Evolutionary conservation across 2,888 invertebrate genomes (phyloP).

Genomic region (Nematopogon swammerdamellus): DNA sequence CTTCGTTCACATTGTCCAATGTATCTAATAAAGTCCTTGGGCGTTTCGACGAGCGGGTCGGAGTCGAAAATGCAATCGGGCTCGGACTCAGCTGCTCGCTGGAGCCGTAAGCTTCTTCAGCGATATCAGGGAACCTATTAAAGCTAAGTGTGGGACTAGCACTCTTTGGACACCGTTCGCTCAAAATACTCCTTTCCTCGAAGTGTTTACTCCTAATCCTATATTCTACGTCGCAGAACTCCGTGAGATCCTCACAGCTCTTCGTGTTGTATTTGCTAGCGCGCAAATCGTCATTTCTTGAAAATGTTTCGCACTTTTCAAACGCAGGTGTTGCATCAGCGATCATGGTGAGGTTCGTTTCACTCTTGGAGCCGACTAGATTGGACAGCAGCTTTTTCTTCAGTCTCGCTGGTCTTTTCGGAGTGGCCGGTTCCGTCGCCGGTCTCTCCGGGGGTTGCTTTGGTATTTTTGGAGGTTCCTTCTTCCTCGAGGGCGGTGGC

Average conservation of each 20-base stretch:
- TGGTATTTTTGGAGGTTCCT: not conserved
- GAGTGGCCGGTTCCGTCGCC: not conserved
- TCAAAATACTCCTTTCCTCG: conserved; percentile 37
- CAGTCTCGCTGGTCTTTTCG: not conserved
- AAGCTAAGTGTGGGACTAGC: not conserved
- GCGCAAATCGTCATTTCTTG: not conserved
- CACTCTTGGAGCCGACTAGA: conserved; percentile 36
- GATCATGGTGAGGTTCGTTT: conserved; percentile 40
- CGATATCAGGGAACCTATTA: not conserved
- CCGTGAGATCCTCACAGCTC: conserved; percentile 42
- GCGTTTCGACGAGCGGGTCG: no score
- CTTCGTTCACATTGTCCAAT: not conserved
- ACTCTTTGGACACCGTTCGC: not conserved
- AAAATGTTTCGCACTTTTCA: not conserved
- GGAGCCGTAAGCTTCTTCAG: not conserved
- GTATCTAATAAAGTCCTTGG: not conserved
- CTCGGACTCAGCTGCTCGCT: not conserved
- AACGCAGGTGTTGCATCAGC: conserved; percentile 14
- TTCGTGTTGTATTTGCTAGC: conserved; percentile 30
- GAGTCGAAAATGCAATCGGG: not conserved
- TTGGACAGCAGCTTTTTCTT: conserved; percentile 21
- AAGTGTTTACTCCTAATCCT: conserved; percentile 37
- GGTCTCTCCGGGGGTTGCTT: not conserved
- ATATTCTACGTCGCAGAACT: conserved; percentile 34
- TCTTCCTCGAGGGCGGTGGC: conserved; percentile 34